Base-by-base conservation (phyloP, 37 sponge, comb jelly and placozoan species). In the Diacarnus erythraeanus region DNA sequence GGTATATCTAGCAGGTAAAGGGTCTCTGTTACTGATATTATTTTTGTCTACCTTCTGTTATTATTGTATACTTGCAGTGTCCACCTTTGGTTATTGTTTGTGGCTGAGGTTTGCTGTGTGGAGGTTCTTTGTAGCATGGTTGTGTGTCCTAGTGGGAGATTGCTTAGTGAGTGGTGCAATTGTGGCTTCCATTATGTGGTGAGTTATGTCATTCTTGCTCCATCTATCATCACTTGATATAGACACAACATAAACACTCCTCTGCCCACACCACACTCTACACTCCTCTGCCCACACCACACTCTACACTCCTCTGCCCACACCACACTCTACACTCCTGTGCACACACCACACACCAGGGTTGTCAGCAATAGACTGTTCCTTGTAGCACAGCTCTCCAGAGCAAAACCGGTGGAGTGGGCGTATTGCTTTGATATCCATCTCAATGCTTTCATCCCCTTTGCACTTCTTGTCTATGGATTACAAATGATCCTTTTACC, bases 401-500 rank as follows among this genome's bases (percentile, higher is more conserved):
- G 26, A 22, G 58, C 63, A 2, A 59, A 79, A 42, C 69, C 65
- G 2, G 94, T 95, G 57, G 95, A 98, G 87, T 98, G 96, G 91
- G 89, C 89, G 20, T 98, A 98, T 70, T 86, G 93, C 17, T 95
- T 98, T 75, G 99, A 98, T 86, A 91, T 98, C 17, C 99, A 98
- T 63, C 82, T 95, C 67, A 98, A 98, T 83, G 88, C 96, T 29
- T 90, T 94, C 75, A 79, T 95, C 40, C 94, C 99, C 20, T 40
- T 94, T 25, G 78, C 90, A 21, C 71, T 98, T 9, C 65, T 91
- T 27, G 59, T 94, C 58, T 94, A 93, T 77, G 95, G 94, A 9
- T 6, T 93, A 6, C 95, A 95, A 57, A 69, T 93, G 59, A 23
- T 94, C 3, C 76, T 88, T 0, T 78, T 76, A 77, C 86, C 79